Evolutionary conservation across 2,888 invertebrate genomes (phyloP).

Genomic region (Aphelenchoides bicaudatus): DNA sequence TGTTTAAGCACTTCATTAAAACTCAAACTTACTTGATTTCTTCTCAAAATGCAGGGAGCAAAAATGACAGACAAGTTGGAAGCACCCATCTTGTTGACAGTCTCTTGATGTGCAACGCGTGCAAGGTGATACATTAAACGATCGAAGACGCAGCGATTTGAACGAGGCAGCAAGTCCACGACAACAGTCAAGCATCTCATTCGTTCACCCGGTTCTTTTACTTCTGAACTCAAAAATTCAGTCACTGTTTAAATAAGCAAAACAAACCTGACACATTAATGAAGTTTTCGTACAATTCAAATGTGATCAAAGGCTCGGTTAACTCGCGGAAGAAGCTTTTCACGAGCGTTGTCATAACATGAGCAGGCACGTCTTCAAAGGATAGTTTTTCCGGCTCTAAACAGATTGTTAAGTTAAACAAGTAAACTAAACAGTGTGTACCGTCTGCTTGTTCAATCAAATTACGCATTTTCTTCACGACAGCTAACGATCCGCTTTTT

Average conservation of each 20-base stretch:
- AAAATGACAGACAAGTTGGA: slow-evolving; percentile 87
- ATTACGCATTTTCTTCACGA: slow-evolving; percentile 62
- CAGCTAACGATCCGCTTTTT: slow-evolving; percentile 71
- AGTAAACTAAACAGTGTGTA: not conserved
- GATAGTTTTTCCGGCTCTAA: slow-evolving; percentile 71
- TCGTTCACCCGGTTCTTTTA: slow-evolving; percentile 76
- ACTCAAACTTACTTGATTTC: too few species aligned
- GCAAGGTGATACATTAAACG: slow-evolving; percentile 86
- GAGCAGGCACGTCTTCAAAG: slow-evolving; percentile 76
- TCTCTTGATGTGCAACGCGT: slow-evolving; percentile 68
- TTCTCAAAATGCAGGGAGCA: slow-evolving; percentile 85
- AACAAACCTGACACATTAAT: slow-evolving; percentile 72
- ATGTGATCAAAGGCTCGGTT: slow-evolving; percentile 86
- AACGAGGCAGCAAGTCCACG: slow-evolving; percentile 80
- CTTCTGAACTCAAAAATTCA: slow-evolving; percentile 64
- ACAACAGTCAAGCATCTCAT: slow-evolving; percentile 80
- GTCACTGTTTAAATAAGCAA: not conserved
- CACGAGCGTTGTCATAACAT: slow-evolving; percentile 81
- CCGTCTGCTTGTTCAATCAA: slow-evolving; percentile 58
- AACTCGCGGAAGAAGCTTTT: slow-evolving; percentile 85
- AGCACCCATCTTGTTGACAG: slow-evolving; percentile 84
- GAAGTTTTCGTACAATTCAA: slow-evolving; percentile 89
- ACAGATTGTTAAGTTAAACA: not conserved
- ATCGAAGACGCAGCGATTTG: slow-evolving; percentile 79
- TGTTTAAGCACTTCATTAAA: too few species aligned